phyloP scores from a whole-genome alignment of 2,888 invertebrate genomes.

The Meghimatium bilineatum region DNA sequence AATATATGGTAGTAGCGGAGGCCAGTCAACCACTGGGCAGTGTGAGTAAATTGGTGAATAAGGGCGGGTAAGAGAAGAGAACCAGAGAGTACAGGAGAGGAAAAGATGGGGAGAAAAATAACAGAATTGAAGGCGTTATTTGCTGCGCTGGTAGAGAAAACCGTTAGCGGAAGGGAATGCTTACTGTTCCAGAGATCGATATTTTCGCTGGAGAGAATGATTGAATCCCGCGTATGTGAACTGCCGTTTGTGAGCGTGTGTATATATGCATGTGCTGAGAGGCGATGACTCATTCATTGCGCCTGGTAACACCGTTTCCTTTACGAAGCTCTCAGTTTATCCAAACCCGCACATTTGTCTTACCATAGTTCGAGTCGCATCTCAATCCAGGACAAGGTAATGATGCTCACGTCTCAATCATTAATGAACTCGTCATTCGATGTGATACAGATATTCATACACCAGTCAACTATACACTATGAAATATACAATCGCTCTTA shows the following conservation, averaged over 20 bases:
- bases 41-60: conserved; percentile 16
- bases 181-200: conserved; percentile 7
- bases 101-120: background rate
- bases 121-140: conserved; percentile 8
- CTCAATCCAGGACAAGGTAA: too few species aligned
- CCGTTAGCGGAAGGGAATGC: conserved; percentile 13
- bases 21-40: background rate
- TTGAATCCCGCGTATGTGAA: background rate
- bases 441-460: too few species aligned
- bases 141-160: conserved; percentile 5
- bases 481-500: too few species aligned
- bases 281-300: conserved; percentile 32
- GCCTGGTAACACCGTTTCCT: background rate
- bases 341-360: background rate
- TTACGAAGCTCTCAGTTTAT: background rate
- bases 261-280: conserved; percentile 1
- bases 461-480: too few species aligned
- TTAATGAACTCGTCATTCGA: too few species aligned
- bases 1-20: background rate
- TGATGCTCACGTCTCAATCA: too few species aligned
- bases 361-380: background rate
- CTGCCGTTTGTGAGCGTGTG: conserved; percentile 14
- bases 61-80: background rate
- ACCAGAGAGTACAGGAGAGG: background rate
- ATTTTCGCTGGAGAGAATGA: conserved; percentile 4